Conservation (phyloP, 92 coral and sea anemone species). For the Epizoanthus illoricatus region DNA sequence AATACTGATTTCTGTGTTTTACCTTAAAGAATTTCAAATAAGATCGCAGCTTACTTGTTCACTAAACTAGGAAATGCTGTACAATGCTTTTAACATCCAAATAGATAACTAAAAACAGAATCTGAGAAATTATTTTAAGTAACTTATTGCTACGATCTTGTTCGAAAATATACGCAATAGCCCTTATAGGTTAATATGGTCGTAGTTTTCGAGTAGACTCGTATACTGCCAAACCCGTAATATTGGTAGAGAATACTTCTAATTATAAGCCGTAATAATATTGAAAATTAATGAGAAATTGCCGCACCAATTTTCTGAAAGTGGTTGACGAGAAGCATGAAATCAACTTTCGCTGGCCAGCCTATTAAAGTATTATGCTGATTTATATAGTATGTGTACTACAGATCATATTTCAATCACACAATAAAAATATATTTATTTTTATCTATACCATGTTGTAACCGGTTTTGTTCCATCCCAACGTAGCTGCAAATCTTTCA, state of each 20-base stretch:
- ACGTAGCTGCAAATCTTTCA: conserved; percentile 18
- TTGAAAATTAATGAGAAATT: neutral
- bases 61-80: conserved; percentile 5
- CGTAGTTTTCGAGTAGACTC: conserved; percentile 24
- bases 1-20: conserved; percentile 5
- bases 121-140: conserved; percentile 30
- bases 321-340: too few species aligned
- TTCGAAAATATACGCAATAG: neutral
- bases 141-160: conserved; percentile 21
- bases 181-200: conserved; percentile 13
- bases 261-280: conserved; percentile 14
- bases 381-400: conserved; percentile 8
- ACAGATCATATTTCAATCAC: neutral
- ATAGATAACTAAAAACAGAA: conserved; percentile 13
- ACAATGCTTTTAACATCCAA: neutral
- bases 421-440: neutral
- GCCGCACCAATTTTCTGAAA: conserved; percentile 6
- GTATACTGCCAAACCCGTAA: conserved; percentile 13
- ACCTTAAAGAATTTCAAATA: neutral
- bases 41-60: conserved; percentile 23
- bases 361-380: conserved; percentile 19
- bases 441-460: conserved; percentile 23
- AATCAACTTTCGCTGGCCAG: neutral
- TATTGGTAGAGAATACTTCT: conserved; percentile 7
- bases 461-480: conserved; percentile 25